phyloP scores from a whole-genome alignment of 1,140 invertebrate genomes.

The Whitmania pigra region DNA sequence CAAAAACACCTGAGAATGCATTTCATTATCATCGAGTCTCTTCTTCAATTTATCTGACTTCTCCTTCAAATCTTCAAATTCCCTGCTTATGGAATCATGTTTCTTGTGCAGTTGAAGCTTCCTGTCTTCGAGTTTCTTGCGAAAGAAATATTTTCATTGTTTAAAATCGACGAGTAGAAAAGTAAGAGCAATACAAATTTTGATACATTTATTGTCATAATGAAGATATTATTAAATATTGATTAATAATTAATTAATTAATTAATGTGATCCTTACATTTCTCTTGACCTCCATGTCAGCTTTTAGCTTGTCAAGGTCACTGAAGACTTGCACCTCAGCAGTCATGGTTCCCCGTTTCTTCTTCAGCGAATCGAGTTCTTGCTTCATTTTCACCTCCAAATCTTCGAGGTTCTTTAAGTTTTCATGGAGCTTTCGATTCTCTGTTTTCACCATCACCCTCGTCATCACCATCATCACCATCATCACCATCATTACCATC shows the following conservation, averaged over 20 bases:
- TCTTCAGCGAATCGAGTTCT: conserved; percentile 44
- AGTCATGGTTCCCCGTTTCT: conserved; percentile 46
- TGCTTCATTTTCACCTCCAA: conserved; percentile 48
- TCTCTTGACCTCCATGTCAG: conserved; percentile 44
- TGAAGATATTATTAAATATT: not conserved
- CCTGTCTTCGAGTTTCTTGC: conserved; percentile 42
- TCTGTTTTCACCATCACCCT: conserved; percentile 32
- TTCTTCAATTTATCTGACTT: conserved; percentile 45
- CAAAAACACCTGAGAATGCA: conserved; percentile 43
- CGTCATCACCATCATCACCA: not conserved
- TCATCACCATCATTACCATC: not conserved
- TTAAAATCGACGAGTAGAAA: not conserved
- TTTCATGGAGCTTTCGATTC: conserved; percentile 45
- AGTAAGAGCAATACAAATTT: too few species aligned
- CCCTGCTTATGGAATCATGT: conserved; percentile 35
- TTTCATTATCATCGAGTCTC: conserved; percentile 56
- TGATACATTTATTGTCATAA: not conserved
- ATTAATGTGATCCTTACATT: conserved; percentile 29
- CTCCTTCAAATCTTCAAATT: conserved; percentile 38
- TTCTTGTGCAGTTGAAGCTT: conserved; percentile 35
- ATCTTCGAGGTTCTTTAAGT: conserved; percentile 47
- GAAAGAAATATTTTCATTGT: conserved; percentile 13
- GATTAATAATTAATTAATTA: not conserved
- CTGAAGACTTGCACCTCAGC: conserved; percentile 44
- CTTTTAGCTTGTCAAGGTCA: conserved; percentile 44